A percentile compares a stretch with the other conserved stretches of the same genome.
phyloP scores from a whole-genome alignment of 2,888 invertebrate genomes.

The Coremacera marginata region DNA sequence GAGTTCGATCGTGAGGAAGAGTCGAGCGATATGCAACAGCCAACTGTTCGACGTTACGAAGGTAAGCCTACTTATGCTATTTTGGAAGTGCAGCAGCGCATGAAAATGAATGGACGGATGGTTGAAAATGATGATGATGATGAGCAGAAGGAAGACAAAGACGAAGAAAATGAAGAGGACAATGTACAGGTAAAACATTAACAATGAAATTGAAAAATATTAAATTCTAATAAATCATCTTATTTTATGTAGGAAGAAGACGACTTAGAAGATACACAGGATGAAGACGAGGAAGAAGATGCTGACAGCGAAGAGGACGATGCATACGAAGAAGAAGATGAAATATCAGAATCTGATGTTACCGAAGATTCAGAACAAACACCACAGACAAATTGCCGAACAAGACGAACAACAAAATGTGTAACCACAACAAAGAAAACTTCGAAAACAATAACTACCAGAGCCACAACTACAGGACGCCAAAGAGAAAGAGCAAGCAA shows the following conservation, averaged over 20 bases:
- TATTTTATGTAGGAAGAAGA: slow-evolving; percentile 26
- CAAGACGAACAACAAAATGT: slow-evolving; percentile 35
- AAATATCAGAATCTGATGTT: slow-evolving; percentile 38
- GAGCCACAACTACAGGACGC: slow-evolving; percentile 41
- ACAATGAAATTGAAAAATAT: neutral
- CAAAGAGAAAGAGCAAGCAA: slow-evolving; percentile 34
- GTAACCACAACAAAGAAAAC: slow-evolving; percentile 36
- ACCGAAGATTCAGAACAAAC: slow-evolving; percentile 45
- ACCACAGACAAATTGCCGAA: slow-evolving; percentile 15
- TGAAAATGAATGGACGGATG: slow-evolving; percentile 62
- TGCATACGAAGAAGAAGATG: slow-evolving; percentile 40
- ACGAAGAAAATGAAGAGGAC: slow-evolving; percentile 27
- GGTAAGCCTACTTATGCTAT: slow-evolving; percentile 69
- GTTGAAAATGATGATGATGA: slow-evolving; percentile 47
- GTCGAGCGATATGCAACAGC: slow-evolving; percentile 57
- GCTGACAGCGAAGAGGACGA: slow-evolving; percentile 28
- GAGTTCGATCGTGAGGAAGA: slow-evolving; percentile 68
- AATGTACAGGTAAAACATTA: neutral
- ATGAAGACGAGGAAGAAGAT: slow-evolving; percentile 32
- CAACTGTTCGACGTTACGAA: slow-evolving; percentile 60
- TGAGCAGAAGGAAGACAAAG: slow-evolving; percentile 39
- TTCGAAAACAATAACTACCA: slow-evolving; percentile 21
- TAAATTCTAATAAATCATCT: neutral
- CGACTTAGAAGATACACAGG: slow-evolving; percentile 38
- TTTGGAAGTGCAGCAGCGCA: slow-evolving; percentile 62